These are phyloP conservation scores for Adineta ricciae DNA, from an alignment of 2,888 invertebrate genomes.

Conservation along the genomic window DNA sequence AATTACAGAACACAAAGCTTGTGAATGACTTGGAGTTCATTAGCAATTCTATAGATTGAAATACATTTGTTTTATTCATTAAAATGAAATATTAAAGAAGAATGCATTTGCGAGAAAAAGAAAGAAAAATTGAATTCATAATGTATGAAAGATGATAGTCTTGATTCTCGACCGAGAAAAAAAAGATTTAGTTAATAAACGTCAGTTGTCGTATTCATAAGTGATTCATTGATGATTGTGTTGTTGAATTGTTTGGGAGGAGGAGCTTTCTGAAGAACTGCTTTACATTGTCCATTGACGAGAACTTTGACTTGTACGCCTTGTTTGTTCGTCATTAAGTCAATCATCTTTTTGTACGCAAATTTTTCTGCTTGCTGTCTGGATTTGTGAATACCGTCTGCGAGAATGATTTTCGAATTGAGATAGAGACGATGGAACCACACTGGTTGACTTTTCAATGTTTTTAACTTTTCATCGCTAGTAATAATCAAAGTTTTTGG, in stretches of 20 bases:
- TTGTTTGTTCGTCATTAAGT: background rate
- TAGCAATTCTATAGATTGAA: too few species aligned
- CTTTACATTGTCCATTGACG: background rate
- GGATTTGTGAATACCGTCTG: background rate
- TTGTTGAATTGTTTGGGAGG: background rate
- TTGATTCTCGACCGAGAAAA: too few species aligned
- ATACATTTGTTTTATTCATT: too few species aligned
- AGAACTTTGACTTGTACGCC: background rate
- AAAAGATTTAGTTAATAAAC: background rate
- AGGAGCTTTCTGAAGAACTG: background rate
- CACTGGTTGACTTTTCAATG: background rate
- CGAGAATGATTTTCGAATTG: background rate
- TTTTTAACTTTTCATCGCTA: background rate
- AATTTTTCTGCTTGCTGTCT: background rate
- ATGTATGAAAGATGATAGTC: too few species aligned
- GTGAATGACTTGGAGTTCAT: too few species aligned
- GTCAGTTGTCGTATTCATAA: background rate
- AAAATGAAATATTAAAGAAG: too few species aligned
- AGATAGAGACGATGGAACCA: background rate
- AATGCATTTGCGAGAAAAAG: too few species aligned
- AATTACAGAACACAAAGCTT: too few species aligned
- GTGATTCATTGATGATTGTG: background rate
- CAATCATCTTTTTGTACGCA: background rate
- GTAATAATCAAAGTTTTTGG: background rate
- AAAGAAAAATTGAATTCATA: too few species aligned